These are phyloP conservation scores for Cotesia vestalis DNA, from an alignment of 1,140 invertebrate species.

Conservation along the genomic window DNA sequence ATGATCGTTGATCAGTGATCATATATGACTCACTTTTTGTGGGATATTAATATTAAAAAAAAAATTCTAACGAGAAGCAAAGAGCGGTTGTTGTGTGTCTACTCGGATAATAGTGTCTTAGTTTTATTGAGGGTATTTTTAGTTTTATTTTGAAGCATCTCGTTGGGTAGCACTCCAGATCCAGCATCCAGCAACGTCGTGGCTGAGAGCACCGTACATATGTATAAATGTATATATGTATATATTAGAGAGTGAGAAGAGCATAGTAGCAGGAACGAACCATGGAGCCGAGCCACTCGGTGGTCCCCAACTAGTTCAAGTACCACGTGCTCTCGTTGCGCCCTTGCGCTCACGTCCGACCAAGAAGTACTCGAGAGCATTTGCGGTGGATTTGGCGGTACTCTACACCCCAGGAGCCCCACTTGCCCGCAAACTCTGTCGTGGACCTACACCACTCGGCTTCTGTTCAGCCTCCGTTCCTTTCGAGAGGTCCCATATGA, in stretches of 20 bases:
- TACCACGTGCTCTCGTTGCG: slow-evolving; percentile 58
- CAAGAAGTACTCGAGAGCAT: slow-evolving; percentile 63
- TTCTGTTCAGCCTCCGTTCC: slow-evolving; percentile 17
- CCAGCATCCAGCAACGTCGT: slow-evolving; percentile 29
- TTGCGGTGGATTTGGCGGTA: slow-evolving; percentile 64
- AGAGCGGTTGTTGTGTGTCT: no score
- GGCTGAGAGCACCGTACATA: no score
- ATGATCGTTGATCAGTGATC: no score
- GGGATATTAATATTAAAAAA: background rate
- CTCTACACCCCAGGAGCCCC: slow-evolving; percentile 55
- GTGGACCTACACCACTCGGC: slow-evolving; percentile 42
- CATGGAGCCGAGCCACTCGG: slow-evolving; percentile 43
- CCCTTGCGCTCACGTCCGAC: slow-evolving; percentile 63
- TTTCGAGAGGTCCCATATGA: slow-evolving; percentile 61
- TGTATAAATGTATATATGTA: no score
- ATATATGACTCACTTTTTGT: no score
- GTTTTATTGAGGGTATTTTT: background rate
- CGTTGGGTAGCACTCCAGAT: slow-evolving; percentile 34
- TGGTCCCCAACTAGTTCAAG: slow-evolving; percentile 64
- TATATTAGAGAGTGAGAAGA: no score
- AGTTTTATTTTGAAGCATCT: slow-evolving; percentile 17
- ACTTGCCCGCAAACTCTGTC: slow-evolving; percentile 52
- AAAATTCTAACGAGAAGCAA: background rate
- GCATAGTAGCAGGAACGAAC: slow-evolving; percentile 28
- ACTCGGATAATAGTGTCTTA: no score